These are phyloP conservation scores for Saccostrea cuccullata DNA, from an alignment of 1,140 invertebrate species.

Conservation along the genomic window DNA sequence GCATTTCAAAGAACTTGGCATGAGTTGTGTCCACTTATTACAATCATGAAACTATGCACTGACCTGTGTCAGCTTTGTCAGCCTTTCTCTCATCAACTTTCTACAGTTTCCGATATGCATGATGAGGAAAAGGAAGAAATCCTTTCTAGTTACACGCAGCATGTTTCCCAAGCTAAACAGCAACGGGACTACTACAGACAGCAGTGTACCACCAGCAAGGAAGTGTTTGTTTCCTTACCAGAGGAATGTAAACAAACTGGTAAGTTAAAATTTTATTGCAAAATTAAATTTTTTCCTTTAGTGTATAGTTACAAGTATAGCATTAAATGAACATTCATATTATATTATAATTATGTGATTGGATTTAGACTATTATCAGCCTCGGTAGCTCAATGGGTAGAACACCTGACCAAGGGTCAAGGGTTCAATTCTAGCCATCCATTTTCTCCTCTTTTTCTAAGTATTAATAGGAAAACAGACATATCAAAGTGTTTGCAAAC, in stretches of 20 bases:
- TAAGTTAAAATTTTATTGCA: too few relatives aligned
- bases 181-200: too few relatives aligned
- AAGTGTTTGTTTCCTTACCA: too few relatives aligned
- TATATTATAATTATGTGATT: background rate
- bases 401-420: too few relatives aligned
- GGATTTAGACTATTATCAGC: background rate
- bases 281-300: background rate
- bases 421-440: background rate
- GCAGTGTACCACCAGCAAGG: too few relatives aligned
- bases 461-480: background rate
- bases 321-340: background rate
- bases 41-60: conserved; percentile 56
- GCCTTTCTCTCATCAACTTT: conserved; percentile 54
- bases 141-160: too few relatives aligned
- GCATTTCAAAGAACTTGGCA: too few relatives aligned
- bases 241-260: background rate
- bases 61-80: conserved; percentile 64
- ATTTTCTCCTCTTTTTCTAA: background rate
- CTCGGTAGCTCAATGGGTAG: background rate
- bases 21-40: conserved; percentile 46
- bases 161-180: too few relatives aligned
- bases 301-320: background rate
- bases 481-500: background rate
- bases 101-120: conserved; percentile 39
- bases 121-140: too few relatives aligned